Percentiles rank a stretch among this genome's conserved stretches.
These are phyloP conservation scores for Phylloscopus whistleri DNA, from an alignment of 2,113 vertebrate genomes.

Conservation along the genomic window DNA sequence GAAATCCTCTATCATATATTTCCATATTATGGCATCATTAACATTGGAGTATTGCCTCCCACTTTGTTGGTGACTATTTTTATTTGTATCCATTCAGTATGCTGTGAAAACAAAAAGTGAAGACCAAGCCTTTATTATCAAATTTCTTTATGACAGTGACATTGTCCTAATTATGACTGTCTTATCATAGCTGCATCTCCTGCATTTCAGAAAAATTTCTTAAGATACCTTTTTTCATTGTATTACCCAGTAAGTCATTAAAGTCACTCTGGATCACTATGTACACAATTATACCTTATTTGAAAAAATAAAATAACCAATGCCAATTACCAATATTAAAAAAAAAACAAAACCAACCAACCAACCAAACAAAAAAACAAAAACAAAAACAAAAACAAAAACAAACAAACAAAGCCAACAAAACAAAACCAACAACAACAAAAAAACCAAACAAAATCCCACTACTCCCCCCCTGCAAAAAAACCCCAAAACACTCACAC, in stretches of 20 bases:
- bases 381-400: no score
- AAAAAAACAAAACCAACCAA: no score
- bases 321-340: fast-evolving
- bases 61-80: background rate
- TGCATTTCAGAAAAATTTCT: background rate
- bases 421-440: no score
- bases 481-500: background rate
- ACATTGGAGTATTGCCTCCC: background rate
- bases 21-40: constrained; percentile 30
- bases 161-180: background rate
- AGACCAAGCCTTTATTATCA: background rate
- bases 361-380: no score
- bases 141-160: background rate
- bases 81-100: background rate
- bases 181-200: background rate
- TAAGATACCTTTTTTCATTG: background rate
- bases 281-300: background rate
- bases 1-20: constrained; percentile 6
- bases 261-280: background rate
- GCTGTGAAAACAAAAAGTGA: background rate
- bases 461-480: fast-evolving
- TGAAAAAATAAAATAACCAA: background rate
- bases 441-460: background rate
- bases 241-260: background rate
- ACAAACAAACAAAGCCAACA: no score